phyloP scores from a whole-genome alignment of 2,113 vertebrate species.

The Turdus rufiventris region DNA sequence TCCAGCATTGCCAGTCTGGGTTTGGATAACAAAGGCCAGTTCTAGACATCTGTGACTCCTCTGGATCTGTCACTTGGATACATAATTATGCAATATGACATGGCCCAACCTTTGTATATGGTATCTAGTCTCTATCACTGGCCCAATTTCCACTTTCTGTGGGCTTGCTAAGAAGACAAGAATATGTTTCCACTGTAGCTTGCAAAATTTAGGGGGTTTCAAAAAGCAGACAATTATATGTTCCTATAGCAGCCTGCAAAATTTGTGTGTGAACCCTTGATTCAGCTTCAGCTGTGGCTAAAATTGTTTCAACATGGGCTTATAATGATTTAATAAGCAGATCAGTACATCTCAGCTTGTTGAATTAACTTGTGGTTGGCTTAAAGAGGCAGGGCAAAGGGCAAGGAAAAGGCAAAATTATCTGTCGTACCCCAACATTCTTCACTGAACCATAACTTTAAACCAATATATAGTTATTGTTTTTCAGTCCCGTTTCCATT shows the following conservation, averaged over 20 bases:
- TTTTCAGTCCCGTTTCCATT: background rate
- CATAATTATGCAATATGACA: background rate
- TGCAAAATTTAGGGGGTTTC: background rate
- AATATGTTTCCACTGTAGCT: background rate
- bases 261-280: background rate
- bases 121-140: background rate
- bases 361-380: background rate
- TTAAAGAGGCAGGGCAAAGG: background rate
- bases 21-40: background rate
- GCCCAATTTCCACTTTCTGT: background rate
- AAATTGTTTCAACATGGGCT: background rate
- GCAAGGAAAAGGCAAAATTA: background rate
- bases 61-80: background rate
- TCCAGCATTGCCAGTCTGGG: background rate
- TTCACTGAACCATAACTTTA: background rate
- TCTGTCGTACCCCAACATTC: background rate
- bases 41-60: background rate
- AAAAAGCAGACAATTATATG: background rate
- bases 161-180: background rate
- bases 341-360: background rate
- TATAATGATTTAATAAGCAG: background rate
- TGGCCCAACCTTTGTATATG: background rate
- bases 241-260: constrained; percentile 31
- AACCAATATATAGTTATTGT: background rate
- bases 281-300: background rate